Evolutionary conservation across 2,888 invertebrate genomes (phyloP).

Genomic region (Pardosa pseudoannulata): DNA sequence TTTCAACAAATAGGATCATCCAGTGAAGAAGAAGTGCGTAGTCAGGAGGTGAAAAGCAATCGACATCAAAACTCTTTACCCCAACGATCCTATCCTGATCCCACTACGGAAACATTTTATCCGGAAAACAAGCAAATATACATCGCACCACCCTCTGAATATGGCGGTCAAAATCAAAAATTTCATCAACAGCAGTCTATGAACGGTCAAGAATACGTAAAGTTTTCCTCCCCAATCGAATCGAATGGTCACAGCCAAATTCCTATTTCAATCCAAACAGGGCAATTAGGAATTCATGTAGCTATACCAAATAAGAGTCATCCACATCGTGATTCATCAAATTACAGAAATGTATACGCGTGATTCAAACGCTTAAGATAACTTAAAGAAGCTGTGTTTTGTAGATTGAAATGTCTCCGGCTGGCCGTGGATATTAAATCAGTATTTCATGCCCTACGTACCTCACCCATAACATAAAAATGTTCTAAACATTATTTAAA

Average conservation of each 20-base stretch:
- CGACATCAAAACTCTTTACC: background rate
- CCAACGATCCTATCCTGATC: background rate
- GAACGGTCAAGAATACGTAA: background rate
- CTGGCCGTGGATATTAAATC: slow-evolving; percentile 4
- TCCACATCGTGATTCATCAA: background rate
- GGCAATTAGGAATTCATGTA: background rate
- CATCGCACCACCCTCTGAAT: background rate
- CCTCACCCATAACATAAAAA: too few species aligned
- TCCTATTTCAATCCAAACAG: background rate
- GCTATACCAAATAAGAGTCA: background rate
- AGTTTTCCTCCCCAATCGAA: background rate
- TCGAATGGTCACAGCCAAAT: background rate
- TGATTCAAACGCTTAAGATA: background rate
- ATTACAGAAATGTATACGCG: background rate
- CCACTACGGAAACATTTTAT: slow-evolving; percentile 1
- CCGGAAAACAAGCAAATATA: slow-evolving; percentile 3
- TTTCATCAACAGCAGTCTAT: background rate
- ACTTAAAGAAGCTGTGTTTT: background rate
- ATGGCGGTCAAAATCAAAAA: background rate
- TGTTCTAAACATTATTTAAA: too few species aligned
- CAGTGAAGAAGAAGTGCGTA: background rate
- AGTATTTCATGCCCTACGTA: too few species aligned
- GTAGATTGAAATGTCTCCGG: background rate
- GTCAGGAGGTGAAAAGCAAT: background rate
- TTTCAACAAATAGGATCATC: background rate